Conservation (phyloP, 2,888 invertebrate species). For the Pristionchus mayeri region DNA sequence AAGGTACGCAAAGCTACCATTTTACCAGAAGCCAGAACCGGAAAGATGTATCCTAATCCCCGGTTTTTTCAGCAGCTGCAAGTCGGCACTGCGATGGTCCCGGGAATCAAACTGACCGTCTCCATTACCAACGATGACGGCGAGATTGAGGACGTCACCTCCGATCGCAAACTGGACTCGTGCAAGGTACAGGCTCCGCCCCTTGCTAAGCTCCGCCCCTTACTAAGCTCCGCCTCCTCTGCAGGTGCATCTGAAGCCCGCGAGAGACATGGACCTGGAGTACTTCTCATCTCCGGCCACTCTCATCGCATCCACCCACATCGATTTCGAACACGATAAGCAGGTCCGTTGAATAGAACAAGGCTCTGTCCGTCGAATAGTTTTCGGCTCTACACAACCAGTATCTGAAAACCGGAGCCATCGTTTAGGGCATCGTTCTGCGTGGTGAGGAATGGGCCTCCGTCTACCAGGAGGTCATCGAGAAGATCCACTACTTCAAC, state of each 20-base stretch:
- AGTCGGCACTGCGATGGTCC: conserved; percentile 90
- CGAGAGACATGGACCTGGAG: conserved; percentile 95
- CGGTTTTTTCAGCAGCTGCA: conserved; percentile 32
- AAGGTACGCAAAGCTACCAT: conserved; percentile 78
- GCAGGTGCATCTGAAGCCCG: conserved; percentile 91
- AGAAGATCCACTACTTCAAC: conserved; percentile 85
- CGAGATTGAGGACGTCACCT: conserved; percentile 67
- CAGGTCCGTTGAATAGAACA: conserved; percentile 79
- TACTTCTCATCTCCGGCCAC: conserved; percentile 86
- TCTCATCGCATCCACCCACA: conserved; percentile 85
- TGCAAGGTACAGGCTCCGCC: conserved; percentile 56
- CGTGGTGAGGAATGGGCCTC: conserved; percentile 77
- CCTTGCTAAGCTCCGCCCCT: not conserved
- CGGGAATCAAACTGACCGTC: conserved; percentile 85
- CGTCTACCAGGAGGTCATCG: conserved; percentile 77
- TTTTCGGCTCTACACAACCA: not conserved
- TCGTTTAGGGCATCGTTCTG: conserved; percentile 70
- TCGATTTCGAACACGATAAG: conserved; percentile 89
- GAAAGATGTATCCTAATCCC: not conserved
- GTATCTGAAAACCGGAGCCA: not conserved
- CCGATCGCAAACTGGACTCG: conserved; percentile 65
- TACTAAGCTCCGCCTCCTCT: not conserved
- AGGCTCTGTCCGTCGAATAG: not conserved
- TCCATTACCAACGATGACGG: conserved; percentile 71
- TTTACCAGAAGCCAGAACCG: not conserved